phyloP scores from a whole-genome alignment of 2,888 invertebrate genomes.

The Euproctis similis region DNA sequence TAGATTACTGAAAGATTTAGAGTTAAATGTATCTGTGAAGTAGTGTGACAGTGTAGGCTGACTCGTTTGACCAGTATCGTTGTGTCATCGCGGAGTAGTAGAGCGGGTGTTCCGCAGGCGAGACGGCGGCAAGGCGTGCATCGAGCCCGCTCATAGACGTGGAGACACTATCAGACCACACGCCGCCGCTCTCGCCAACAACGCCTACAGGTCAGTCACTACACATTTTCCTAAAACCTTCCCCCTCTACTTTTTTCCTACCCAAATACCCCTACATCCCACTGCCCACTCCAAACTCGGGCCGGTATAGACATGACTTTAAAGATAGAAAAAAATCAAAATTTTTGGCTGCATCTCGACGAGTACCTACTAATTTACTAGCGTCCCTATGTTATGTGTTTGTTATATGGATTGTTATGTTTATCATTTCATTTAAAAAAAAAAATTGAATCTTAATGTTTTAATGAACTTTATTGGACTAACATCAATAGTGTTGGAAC shows the following conservation, averaged over 20 bases:
- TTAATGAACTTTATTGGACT: no score
- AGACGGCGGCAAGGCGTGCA: constrained; percentile 77
- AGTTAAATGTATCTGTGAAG: neutral
- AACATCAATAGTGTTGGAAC: no score
- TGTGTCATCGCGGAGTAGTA: constrained; percentile 32
- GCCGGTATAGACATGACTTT: constrained; percentile 54
- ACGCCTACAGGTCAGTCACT: constrained; percentile 77
- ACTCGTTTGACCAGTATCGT: constrained; percentile 28
- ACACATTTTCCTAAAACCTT: no score
- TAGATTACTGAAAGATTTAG: neutral
- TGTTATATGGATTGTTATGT: no score
- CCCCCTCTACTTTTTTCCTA: no score
- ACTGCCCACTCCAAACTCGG: constrained; percentile 28
- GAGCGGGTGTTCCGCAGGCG: constrained; percentile 69
- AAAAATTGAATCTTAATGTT: no score
- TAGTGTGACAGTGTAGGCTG: constrained; percentile 6
- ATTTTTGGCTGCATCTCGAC: no score
- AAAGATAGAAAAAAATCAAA: constrained; percentile 3
- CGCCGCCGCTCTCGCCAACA: constrained; percentile 66
- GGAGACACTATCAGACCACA: constrained; percentile 78
- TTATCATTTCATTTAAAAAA: no score
- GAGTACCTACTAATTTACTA: no score
- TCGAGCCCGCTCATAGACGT: constrained; percentile 81
- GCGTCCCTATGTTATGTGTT: no score
- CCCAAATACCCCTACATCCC: no score